Evolutionary conservation across 1,140 invertebrate genomes (phyloP).

Genomic region (Diprion similis): DNA sequence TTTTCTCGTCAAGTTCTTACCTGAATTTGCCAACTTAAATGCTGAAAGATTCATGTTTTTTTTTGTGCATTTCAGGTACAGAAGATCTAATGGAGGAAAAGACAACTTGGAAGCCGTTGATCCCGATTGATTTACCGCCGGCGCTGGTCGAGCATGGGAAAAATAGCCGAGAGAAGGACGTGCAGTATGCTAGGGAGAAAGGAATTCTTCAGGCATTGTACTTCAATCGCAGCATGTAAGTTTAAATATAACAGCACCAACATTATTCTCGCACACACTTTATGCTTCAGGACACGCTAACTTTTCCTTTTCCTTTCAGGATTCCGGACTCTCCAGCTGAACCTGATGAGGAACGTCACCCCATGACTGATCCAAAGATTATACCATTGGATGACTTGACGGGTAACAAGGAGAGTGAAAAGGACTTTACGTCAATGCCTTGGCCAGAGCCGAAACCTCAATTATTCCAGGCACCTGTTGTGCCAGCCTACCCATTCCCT

Average conservation of each 20-base stretch:
- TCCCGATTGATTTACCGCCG: slow-evolving; percentile 72
- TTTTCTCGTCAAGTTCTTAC: slow-evolving; percentile 8
- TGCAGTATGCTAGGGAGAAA: slow-evolving; percentile 86
- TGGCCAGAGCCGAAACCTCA: slow-evolving; percentile 81
- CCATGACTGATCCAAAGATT: slow-evolving; percentile 75
- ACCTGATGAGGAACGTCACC: slow-evolving; percentile 81
- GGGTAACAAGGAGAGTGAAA: slow-evolving; percentile 79
- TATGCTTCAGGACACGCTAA: background rate
- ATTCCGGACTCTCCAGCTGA: slow-evolving; percentile 87
- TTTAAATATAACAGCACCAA: slow-evolving; percentile 27
- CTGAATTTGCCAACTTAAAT: background rate
- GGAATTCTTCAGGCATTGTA: slow-evolving; percentile 85
- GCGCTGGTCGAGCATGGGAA: slow-evolving; percentile 73
- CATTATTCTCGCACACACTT: slow-evolving; percentile 10
- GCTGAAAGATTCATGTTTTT: slow-evolving; percentile 20
- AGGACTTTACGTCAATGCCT: slow-evolving; percentile 74
- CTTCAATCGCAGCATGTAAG: slow-evolving; percentile 80
- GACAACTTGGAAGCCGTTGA: slow-evolving; percentile 73
- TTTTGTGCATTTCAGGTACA: slow-evolving; percentile 49
- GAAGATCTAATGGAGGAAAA: slow-evolving; percentile 83
- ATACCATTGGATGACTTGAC: slow-evolving; percentile 90
- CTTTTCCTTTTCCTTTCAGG: slow-evolving; percentile 43
- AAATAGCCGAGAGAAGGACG: slow-evolving; percentile 85
- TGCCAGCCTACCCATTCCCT: slow-evolving; percentile 42
- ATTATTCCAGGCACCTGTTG: slow-evolving; percentile 58